Conservation (phyloP, 1,140 invertebrate species). For the Drosophila malerkotliana region DNA sequence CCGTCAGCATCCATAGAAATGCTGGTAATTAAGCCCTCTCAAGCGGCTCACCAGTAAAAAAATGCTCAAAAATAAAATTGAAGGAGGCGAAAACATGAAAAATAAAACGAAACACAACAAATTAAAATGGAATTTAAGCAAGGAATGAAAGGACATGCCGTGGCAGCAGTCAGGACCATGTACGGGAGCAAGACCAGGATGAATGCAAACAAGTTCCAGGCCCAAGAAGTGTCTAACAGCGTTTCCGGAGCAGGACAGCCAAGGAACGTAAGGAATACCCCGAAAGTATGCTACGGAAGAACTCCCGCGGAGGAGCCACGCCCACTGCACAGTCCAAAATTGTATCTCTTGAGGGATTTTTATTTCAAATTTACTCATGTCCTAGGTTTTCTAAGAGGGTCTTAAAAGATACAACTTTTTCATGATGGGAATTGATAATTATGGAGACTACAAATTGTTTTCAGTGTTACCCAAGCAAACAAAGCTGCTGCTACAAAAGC, state of each 20-base stretch:
- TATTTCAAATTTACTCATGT: background rate
- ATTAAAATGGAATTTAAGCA: slow-evolving; percentile 77
- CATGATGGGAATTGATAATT: slow-evolving; percentile 1
- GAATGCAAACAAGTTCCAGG: slow-evolving; percentile 52
- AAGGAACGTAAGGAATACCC: slow-evolving; percentile 35
- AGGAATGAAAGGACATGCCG: slow-evolving; percentile 28
- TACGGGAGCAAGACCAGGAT: slow-evolving; percentile 10
- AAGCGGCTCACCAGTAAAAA: slow-evolving; percentile 39
- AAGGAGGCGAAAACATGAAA: slow-evolving; percentile 21
- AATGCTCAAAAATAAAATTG: slow-evolving; percentile 31
- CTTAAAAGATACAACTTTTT: background rate
- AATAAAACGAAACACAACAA: slow-evolving; percentile 60
- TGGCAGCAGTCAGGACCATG: slow-evolving; percentile 26
- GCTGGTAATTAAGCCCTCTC: slow-evolving; percentile 76
- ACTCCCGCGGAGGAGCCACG: slow-evolving; percentile 11
- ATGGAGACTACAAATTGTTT: background rate
- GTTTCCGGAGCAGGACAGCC: slow-evolving; percentile 22
- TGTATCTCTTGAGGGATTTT: background rate
- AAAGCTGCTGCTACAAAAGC: slow-evolving; percentile 8
- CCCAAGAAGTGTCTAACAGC: slow-evolving; percentile 41
- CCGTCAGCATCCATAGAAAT: slow-evolving; percentile 50
- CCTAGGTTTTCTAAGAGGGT: too few relatives aligned
- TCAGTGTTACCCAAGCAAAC: slow-evolving; percentile 23
- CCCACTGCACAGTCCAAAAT: slow-evolving; percentile 20
- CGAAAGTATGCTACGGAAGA: slow-evolving; percentile 64